Percentiles rank a stretch among this genome's conserved stretches.
Conservation (phyloP, 2,888 invertebrate genomes). For the Cataglyphis livida region DNA sequence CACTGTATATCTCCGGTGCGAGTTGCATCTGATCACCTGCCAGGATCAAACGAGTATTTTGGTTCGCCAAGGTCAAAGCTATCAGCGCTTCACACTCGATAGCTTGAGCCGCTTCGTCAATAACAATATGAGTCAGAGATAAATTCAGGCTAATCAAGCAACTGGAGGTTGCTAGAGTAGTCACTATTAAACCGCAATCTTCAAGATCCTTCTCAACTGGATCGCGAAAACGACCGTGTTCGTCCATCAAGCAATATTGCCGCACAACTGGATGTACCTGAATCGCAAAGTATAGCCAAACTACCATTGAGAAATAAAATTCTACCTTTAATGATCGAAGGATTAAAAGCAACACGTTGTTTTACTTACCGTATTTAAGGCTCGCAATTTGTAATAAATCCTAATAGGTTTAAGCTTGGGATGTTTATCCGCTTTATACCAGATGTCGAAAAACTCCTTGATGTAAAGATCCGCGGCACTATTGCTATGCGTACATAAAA, state of each 20-base stretch:
- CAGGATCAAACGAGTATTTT: slow-evolving; percentile 91
- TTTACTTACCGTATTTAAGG: slow-evolving; percentile 92
- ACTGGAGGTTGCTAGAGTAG: slow-evolving; percentile 93
- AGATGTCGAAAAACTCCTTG: slow-evolving; percentile 93
- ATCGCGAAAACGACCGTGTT: slow-evolving; percentile 88
- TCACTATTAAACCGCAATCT: slow-evolving; percentile 90
- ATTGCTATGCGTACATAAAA: slow-evolving; percentile 95
- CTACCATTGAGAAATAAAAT: background rate
- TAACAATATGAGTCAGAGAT: slow-evolving; percentile 92
- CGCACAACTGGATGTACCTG: slow-evolving; percentile 81
- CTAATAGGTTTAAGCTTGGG: slow-evolving; percentile 89
- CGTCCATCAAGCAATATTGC: slow-evolving; percentile 91
- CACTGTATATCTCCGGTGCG: slow-evolving; percentile 93
- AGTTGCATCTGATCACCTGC: slow-evolving; percentile 96
- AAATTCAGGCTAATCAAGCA: slow-evolving; percentile 90
- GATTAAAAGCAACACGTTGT: background rate
- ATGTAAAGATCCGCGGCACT: slow-evolving; percentile 95
- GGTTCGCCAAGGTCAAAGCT: slow-evolving; percentile 91
- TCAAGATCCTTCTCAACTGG: slow-evolving; percentile 91
- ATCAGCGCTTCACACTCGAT: slow-evolving; percentile 95
- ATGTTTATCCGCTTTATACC: slow-evolving; percentile 90
- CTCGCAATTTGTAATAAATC: slow-evolving; percentile 93
- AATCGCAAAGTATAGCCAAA: slow-evolving; percentile 35
- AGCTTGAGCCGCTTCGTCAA: slow-evolving; percentile 95
- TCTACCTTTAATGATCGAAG: background rate